Evolutionary conservation across 2,113 vertebrate species (phyloP), one percentile per base, ranked within the genome.

Genomic region (Platysternon megacephalum): DNA sequence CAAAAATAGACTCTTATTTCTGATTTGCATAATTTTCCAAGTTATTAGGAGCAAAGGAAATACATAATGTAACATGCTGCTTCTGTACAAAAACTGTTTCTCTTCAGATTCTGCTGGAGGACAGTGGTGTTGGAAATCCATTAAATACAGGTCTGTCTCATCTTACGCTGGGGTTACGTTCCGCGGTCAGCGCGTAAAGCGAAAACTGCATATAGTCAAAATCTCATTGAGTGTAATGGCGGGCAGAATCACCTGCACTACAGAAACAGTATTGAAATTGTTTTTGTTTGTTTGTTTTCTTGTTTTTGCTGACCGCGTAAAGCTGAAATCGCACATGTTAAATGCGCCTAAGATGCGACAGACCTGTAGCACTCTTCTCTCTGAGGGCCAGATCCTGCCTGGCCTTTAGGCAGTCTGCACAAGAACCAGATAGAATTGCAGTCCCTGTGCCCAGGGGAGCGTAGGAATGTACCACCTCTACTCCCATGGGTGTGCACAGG

Each of bases 1-100:
- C 87, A 84, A 90, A 91, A 95, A 88, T 85, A 90, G 86, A 56
- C 72, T 90, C 92, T 93, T 56, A 85, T 96, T 96, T 94, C 72
- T 90, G 51, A 87, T 90, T 90, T 83, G 24, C 42, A 42, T 78
- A 49, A 80, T 51, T 89, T 84, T 19, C 42, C 46, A 48, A 72
- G 44, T 93, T 93, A 44, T 95, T 58, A 79, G 48, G 44, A 84
- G 22, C 58, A 61, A 84, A 82, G 52, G 10, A 79, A 79, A 56
- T 46, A 5, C 6, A 19, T 39, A 42, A 35, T 6, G 3, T 84
- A 72, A 61, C 10, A 12, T 35, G 44, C 51, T 82, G 39, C 81
- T 84, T 84, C 32, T 48, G n/a, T 55, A 44, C 53, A 84, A 65
- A 42, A 10, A 84, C 44, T 26, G 65, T 39, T 29, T 35, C 5